Evolutionary conservation across 1,140 invertebrate genomes (phyloP), one percentile per base, ranked within the genome.

Genomic region (Diachasma alloeum): DNA sequence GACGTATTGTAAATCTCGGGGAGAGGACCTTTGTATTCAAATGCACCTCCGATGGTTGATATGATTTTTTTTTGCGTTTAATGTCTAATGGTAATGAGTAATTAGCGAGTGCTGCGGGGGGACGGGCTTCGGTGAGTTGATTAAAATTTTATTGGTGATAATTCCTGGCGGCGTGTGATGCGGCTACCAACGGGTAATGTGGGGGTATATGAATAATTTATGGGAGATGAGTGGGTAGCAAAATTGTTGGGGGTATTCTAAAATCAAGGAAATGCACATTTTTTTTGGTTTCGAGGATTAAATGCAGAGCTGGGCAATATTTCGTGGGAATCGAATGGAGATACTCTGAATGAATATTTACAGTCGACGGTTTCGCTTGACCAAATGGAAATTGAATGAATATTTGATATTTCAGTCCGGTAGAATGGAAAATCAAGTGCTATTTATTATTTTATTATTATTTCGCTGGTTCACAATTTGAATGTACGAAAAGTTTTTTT

Each of bases 61-160:
- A 63, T 63, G 19, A 26, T 26, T 6, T 26, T 63, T 24, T 26
- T 31, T 26, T 1, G 19, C 26, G 4, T 4, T 63, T 26, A 19
- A 26, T 63, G 17, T 63, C 19, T 63, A 26, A 31, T 26, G 22
- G 26, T 63, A 63, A 31, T 63, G 6, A 26, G 24, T 26, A 63
- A 63, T 63, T 63, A 63, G 22, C 2, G 31, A 31, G 31, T 31
- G 31, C 31, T 1, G 3, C 11, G 13, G 19, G 22, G 22, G 11
- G 59, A 36, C 13, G 48, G 19, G 37, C 26, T 56, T 68, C n/a
- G 83, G 76, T 76, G 80, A 75, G 68, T 84, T 84, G 83, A 85
- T 85, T 85, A 85, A 85, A 85, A 81, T 83, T 85, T 85, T 80
- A 82, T 81, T 71, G 75, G 53, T 72, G 77, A 77, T 85, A 85